phyloP scores from a whole-genome alignment of 1,140 invertebrate species.

The Drosophila mauritiana region DNA sequence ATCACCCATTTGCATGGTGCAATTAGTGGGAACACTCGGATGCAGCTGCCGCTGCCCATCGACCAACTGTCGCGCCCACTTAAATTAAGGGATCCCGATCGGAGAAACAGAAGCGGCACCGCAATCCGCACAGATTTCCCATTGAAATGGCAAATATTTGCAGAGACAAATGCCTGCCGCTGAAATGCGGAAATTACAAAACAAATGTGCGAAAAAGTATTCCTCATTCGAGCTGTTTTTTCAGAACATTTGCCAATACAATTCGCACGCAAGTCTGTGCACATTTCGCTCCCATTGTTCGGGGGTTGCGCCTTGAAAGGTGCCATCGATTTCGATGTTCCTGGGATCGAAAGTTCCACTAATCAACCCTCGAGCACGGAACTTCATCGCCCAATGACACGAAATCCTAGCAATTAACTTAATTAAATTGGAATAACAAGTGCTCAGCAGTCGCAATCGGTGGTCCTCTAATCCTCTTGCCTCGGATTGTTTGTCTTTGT shows the following conservation, averaged over 20 bases:
- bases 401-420: constrained; percentile 82
- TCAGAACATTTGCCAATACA: constrained; percentile 75
- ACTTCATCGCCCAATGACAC: constrained; percentile 55
- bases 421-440: constrained; percentile 84
- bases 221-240: constrained; percentile 41
- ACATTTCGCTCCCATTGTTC: constrained; percentile 53
- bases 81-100: constrained; percentile 20
- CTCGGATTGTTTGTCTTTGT: constrained; percentile 66
- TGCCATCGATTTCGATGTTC: constrained; percentile 59
- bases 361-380: constrained; percentile 36
- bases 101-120: constrained; percentile 5
- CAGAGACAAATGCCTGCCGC: constrained; percentile 58
- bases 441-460: constrained; percentile 62
- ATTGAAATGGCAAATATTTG: constrained; percentile 82
- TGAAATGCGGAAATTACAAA: constrained; percentile 68
- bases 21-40: constrained; percentile 53
- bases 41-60: constrained; percentile 56
- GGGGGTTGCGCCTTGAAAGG: constrained; percentile 55
- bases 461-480: constrained; percentile 40
- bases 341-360: constrained; percentile 17
- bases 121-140: constrained; percentile 74
- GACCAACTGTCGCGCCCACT: constrained; percentile 70
- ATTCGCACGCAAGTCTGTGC: constrained; percentile 75
- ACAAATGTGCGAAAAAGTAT: constrained; percentile 74
- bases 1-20: constrained; percentile 48